Evolutionary conservation across 2,113 vertebrate genomes (phyloP).

Genomic region (Aegithalos caudatus): DNA sequence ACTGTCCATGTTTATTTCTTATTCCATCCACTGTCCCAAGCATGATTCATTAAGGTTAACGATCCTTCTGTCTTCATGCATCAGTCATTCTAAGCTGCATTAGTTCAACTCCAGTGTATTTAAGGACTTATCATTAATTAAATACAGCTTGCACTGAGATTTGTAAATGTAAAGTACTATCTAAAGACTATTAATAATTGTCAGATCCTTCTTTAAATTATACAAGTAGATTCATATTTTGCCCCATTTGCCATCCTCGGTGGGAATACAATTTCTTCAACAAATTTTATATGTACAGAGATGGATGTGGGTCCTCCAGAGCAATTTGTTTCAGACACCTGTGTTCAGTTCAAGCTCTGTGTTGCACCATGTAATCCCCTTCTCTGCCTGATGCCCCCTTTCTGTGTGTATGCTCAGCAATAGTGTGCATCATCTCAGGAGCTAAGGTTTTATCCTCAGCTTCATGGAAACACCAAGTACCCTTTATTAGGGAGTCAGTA

Average conservation of each 20-base stretch:
- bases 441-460: not conserved
- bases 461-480: not conserved
- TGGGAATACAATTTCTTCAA: not conserved
- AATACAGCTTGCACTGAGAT: not conserved
- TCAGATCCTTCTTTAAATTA: not conserved
- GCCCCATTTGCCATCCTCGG: not conserved
- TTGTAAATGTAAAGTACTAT: slow-evolving; percentile 17
- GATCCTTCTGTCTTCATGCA: not conserved
- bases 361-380: not conserved
- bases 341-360: not conserved
- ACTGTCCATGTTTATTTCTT: not conserved
- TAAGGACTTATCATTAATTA: slow-evolving; percentile 30
- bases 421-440: not conserved
- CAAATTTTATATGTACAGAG: not conserved
- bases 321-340: not conserved
- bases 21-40: not conserved
- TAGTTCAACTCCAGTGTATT: not conserved
- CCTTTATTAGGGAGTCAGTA: not conserved
- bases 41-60: not conserved
- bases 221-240: not conserved
- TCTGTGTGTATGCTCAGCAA: not conserved
- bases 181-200: not conserved
- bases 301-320: not conserved
- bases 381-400: not conserved
- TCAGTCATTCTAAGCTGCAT: slow-evolving; percentile 1